Base-by-base conservation (phyloP, 2,113 vertebrate species). In the Bufo bufo region DNA sequence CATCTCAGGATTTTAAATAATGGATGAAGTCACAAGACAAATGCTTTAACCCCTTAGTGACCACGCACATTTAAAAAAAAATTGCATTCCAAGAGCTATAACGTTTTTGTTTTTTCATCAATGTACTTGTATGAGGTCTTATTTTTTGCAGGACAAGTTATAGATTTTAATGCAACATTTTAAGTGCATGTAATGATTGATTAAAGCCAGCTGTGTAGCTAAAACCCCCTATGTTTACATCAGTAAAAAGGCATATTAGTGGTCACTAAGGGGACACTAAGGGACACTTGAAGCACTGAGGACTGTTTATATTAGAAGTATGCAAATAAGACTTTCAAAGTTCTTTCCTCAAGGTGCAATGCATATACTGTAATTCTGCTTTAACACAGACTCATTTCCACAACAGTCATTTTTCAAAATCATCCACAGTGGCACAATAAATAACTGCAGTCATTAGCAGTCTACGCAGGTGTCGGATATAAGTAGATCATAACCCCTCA, bases 1-100 rank as follows among this genome's bases (percentile, higher is more conserved):
- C 79, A 87, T 82, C 79, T 82, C 75, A 79, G 86, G 69, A 87
- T 81, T 82, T 82, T 87, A 74, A 82, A 87, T 87, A 82, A 82
- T 87, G 45, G 69, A 87, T 82, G 79, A 82, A 87, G 79, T 87
- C 45, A 87, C 65, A 82, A 69, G 54, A 65, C 79, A 87, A 49
- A 74, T 45, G 66, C 3, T 87, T 50, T 74, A 75, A 33, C 33
- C 33, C 33, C 33, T 33, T 33, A 33, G 33, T 33, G 33, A 33
- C 33, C 33, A 33, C 33, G 33, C 33, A 33, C 33, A 33, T 33
- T 33, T 33, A n/a, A n/a, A n/a, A n/a, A n/a, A n/a, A 33, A 33
- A 33, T 33, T 33, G 33, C 33, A 33, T 33, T 33, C 33, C 33
- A 33, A 33, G 33, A 33, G 33, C 33, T 33, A 33, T 33, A 33